Percentiles rank a stretch among this genome's conserved stretches.
phyloP scores from a whole-genome alignment of 2,113 vertebrate species.

The Cranoglanis bouderius region DNA sequence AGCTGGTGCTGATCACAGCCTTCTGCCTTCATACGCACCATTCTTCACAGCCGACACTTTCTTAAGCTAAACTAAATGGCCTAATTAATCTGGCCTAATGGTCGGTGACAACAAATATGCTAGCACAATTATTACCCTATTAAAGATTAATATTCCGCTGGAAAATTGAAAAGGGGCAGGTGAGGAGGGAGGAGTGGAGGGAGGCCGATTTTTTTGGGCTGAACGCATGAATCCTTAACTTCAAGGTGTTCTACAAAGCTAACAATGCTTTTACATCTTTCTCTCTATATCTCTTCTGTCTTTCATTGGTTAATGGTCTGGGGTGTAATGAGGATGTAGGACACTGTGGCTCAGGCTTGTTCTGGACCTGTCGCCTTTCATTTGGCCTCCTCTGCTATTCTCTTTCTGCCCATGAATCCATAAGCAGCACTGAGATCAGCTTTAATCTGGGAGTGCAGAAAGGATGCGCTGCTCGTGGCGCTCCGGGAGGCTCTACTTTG shows the following conservation, averaged over 20 bases:
- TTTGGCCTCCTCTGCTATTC: slow-evolving; percentile 54
- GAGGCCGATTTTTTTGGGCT: slow-evolving; percentile 41
- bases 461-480: neutral
- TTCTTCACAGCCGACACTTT: slow-evolving; percentile 74
- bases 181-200: slow-evolving; percentile 37
- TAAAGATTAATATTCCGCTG: slow-evolving; percentile 77
- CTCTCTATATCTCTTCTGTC: slow-evolving; percentile 13
- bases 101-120: slow-evolving; percentile 82
- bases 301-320: slow-evolving; percentile 39
- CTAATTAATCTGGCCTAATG: slow-evolving; percentile 81
- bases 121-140: slow-evolving; percentile 79
- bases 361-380: slow-evolving; percentile 61
- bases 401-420: slow-evolving; percentile 59
- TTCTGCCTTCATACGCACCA: slow-evolving; percentile 61
- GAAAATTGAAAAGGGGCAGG: slow-evolving; percentile 72
- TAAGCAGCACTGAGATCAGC: slow-evolving; percentile 62
- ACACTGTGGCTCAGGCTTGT: slow-evolving; percentile 38
- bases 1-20: slow-evolving; percentile 70
- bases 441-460: slow-evolving; percentile 50
- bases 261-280: neutral
- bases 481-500: neutral
- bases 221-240: slow-evolving; percentile 42
- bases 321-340: slow-evolving; percentile 32
- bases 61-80: slow-evolving; percentile 79
- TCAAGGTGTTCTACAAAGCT: slow-evolving; percentile 37